Evolutionary conservation across 1,140 invertebrate genomes (phyloP).

Genomic region (Ceratina australensis): DNA sequence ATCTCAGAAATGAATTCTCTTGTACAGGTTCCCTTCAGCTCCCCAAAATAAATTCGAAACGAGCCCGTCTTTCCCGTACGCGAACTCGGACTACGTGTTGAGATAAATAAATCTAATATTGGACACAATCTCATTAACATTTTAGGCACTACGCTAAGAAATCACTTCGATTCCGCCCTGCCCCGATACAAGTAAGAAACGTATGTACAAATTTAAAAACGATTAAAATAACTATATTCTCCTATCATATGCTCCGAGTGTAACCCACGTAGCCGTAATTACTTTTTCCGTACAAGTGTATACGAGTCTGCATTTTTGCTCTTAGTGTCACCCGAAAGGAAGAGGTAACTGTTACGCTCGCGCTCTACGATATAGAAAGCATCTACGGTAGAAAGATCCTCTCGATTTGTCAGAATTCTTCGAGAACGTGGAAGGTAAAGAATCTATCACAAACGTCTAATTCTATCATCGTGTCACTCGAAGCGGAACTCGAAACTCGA

Average conservation of each 20-base stretch:
- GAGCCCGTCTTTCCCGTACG: no score
- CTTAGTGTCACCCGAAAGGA: conserved; percentile 32
- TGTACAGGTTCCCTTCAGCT: no score
- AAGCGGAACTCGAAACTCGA: not conserved
- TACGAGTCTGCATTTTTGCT: not conserved
- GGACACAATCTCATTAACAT: conserved; percentile 61
- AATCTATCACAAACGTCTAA: conserved; percentile 8
- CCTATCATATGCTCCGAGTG: conserved; percentile 1
- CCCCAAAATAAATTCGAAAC: no score
- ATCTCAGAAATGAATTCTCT: no score
- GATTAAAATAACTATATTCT: conserved; percentile 53
- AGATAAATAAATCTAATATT: conserved; percentile 50
- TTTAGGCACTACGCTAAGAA: conserved; percentile 74
- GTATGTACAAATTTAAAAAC: conserved; percentile 64
- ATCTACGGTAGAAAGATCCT: not conserved
- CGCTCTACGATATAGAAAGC: conserved; percentile 5
- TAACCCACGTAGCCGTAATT: not conserved
- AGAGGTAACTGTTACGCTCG: conserved; percentile 39
- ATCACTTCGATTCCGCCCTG: conserved; percentile 45
- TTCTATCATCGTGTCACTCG: not conserved
- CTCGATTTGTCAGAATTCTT: not conserved
- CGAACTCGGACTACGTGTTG: no score
- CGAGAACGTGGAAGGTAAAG: conserved; percentile 1
- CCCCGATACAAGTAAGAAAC: conserved; percentile 63
- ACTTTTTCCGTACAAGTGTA: not conserved